Percentiles rank a stretch among this genome's conserved stretches.
Conservation (phyloP, 1,140 invertebrate genomes). For the Macrobrachium rosenbergii region DNA sequence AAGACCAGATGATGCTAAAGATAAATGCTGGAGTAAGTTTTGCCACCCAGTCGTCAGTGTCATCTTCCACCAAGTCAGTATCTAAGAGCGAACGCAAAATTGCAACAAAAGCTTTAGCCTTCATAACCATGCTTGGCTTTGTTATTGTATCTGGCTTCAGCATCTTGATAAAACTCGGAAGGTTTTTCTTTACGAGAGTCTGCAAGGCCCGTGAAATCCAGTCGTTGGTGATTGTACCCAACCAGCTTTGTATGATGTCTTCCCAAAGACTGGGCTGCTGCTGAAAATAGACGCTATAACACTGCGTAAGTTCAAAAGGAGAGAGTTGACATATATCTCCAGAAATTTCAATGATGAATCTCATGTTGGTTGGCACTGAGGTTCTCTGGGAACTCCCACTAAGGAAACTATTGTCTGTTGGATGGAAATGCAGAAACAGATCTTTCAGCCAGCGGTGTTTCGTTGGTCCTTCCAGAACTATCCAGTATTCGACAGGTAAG, state of each 20-base stretch:
- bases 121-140: constrained; percentile 53
- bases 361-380: constrained; percentile 38
- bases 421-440: constrained; percentile 41
- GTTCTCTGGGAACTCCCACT: constrained; percentile 19
- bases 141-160: constrained; percentile 26
- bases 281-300: constrained; percentile 33
- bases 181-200: constrained; percentile 45
- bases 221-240: constrained; percentile 26
- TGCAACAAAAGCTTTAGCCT: constrained; percentile 53
- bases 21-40: constrained; percentile 47
- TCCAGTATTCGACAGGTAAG: constrained; percentile 23
- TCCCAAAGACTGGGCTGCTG: constrained; percentile 47
- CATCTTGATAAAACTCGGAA: constrained; percentile 54
- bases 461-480: constrained; percentile 36
- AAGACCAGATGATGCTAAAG: constrained; percentile 55
- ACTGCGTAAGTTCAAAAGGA: constrained; percentile 35
- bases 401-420: constrained; percentile 33
- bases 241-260: constrained; percentile 55
- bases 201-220: constrained; percentile 43
- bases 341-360: constrained; percentile 38
- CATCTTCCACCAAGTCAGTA: constrained; percentile 1
- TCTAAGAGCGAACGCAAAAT: constrained; percentile 40
- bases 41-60: constrained; percentile 46
- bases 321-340: constrained; percentile 46
- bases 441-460: constrained; percentile 41